Evolutionary conservation across 2,797 vertebrate species (phyloP), one percentile per base, ranked within the genome.

Genomic region (Pseudomugil gertrudae): DNA sequence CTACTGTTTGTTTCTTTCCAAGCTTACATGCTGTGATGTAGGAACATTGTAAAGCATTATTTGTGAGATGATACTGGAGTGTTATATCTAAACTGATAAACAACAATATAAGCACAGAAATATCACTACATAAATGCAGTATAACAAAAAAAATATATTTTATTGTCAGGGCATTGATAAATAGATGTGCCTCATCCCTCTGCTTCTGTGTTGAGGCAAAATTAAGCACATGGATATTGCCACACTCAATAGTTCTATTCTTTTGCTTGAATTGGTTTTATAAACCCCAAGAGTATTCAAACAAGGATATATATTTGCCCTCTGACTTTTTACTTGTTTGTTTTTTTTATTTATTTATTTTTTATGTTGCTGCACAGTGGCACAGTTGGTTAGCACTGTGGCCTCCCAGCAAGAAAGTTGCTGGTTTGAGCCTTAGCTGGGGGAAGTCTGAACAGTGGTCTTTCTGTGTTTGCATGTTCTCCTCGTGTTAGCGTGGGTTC

Each of bases 181-280:
- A 0, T 52, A 40, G 11, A 15, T 10, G n/a, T 38, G 19, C 27
- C 2, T 29, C 26, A 56, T 59, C 56, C n/a, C 5, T 45, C 11
- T 32, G 6, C 30, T 26, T 4, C 29, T 52, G 24, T 40, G 29
- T 21, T 13, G 8, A 1, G 59, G 60, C 33, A 61, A 61, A 55
- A 63, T 50, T 24, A 38, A 64, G 38, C 50, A 76, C 66, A 50
- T 79, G 66, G 35, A 52, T 36, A 10, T 30, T 53, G 10, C n/a
- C 56, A 27, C 29, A 63, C 14, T 27, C 15, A 76, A 26, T 26
- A 36, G 23, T 60, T 43, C 27, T 64, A 38, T 52, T 29, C 7
- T 24, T 17, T 29, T 17, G 7, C 14, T 7, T 8, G 14, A 29
- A 50, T 50, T 14, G 19, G 43, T 47, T 47, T 47, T 47, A 21